Conservation (phyloP, 2,888 invertebrate genomes). For the Cabera pusaria region DNA sequence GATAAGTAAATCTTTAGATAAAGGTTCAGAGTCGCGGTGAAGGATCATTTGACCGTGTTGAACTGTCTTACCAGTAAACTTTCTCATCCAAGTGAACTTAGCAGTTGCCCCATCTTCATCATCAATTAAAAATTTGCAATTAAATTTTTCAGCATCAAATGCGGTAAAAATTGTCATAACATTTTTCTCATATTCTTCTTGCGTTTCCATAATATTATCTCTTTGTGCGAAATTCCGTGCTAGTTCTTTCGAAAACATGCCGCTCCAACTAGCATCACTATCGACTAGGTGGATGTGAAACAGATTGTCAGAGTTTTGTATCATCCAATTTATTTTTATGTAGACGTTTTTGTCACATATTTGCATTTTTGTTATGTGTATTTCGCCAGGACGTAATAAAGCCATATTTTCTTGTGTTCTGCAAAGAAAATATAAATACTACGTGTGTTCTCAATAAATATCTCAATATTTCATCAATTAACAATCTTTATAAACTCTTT, state of each 20-base stretch:
- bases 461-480: too few relatives aligned
- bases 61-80: constrained; percentile 40
- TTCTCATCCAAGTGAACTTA: constrained; percentile 59
- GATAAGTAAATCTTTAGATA: constrained; percentile 47
- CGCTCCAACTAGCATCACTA: constrained; percentile 52
- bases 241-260: constrained; percentile 48
- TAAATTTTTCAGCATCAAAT: too few relatives aligned
- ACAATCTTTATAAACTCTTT: too few relatives aligned
- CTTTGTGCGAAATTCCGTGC: constrained; percentile 43
- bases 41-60: constrained; percentile 53
- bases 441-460: too few relatives aligned
- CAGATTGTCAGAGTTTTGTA: constrained; percentile 41
- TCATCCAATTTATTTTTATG: constrained; percentile 54
- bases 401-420: too few relatives aligned
- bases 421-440: too few relatives aligned
- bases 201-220: constrained; percentile 42
- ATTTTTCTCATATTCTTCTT: constrained; percentile 47
- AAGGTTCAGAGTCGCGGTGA: constrained; percentile 30
- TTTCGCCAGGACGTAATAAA: too few relatives aligned
- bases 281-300: constrained; percentile 58
- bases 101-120: constrained; percentile 34
- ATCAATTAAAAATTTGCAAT: too few relatives aligned
- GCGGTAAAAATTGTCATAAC: too few relatives aligned
- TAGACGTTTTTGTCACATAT: constrained; percentile 43
- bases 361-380: constrained; percentile 44